Evolutionary conservation across 2,888 invertebrate genomes (phyloP), one percentile per base, ranked within the genome.

Genomic region (Protophormia terraenovae): DNA sequence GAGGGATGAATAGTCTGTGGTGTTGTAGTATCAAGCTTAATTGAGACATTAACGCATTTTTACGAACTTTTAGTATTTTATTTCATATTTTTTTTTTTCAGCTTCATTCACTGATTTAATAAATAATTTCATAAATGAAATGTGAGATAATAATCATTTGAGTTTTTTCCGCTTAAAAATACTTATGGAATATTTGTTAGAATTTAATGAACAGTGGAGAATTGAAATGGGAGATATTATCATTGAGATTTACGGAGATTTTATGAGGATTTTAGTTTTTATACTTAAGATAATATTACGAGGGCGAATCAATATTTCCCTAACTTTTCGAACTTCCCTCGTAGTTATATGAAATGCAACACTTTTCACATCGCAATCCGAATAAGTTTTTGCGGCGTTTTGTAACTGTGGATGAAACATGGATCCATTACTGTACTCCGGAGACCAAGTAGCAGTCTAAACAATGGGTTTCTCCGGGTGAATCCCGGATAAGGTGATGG

Each of bases 21-120:
- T 55, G 14, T 64, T 29, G 12, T 47, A 29, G 22, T 19, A 41
- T 60, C 27, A 41, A 64, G 45, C 64, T 66, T 83, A 83, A 83
- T 58, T 47, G 47, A 77, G 77, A 77, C 47, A 47, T 83, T 77
- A 77, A 77, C 55, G 53, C 35, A 77, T 35, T 71, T 72, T 64
- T 77, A 71, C 10, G 35, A 64, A 58, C 38, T 67, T 81, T 69
- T 69, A 67, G 16, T 38, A 45, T 19, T 60, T 47, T 27, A 4
- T 72, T 66, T 27, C 38, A 41, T 16, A 19, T 66, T n/a, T 67
- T 62, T 60, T 41, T 12, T 53, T 29, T 22, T 14, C 5, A n/a
- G n/a, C n/a, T n/a, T 7, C 32, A 38, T 29, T 66, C 16, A 35
- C 8, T 27, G 10, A 19, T 76, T 76, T 62, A 41, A 53, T 7